Evolutionary conservation across 2,888 invertebrate species (phyloP), one percentile per base, ranked within the genome.

Genomic region (Notodonta ziczac): DNA sequence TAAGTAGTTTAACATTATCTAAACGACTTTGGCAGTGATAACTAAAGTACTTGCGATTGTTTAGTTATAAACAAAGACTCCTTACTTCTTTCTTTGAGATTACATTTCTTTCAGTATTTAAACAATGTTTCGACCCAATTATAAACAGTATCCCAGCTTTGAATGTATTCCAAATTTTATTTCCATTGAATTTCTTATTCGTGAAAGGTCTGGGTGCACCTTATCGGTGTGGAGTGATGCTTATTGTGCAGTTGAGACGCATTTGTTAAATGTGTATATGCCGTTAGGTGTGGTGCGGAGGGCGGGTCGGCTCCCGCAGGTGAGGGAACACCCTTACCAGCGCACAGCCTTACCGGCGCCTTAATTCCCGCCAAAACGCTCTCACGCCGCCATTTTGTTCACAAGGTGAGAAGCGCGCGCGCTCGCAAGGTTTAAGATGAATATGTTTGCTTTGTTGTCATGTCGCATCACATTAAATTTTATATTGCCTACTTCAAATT

Each of bases 301-400:
- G 84, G 96, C 97, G 94, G 97, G 96, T 88, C 96, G 97, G 94
- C 96, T 97, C 94, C 96, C 97, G 95, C 96, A 97, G 94, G 95
- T 97, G 94, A 96, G 98, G 96, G 98, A 98, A 95, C 98, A 98
- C 96, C 98, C 98, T 94, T 98, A 98, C 96, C 98, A 98, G 96
- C 98, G 98, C 96, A 97, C 91, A 70, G 93, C 93, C 86, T 89
- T 93, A 88, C 98, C 95, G 94, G 96, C 97, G 96, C 97, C 97
- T 95, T 93, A 94, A 88, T 86, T 83, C 90, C 88, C 88, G 89
- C 87, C 86, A 88, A 87, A 81, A 83, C 85, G 87, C 88, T 91
- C 90, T 90, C 90, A 89, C 91, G 90, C 90, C 92, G 90, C 91
- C 91, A 91, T 91, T 90, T 91, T 91, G 88, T 93, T 91, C 77